Conservation (phyloP, 2,797 vertebrate genomes). For the Menidia menidia region DNA sequence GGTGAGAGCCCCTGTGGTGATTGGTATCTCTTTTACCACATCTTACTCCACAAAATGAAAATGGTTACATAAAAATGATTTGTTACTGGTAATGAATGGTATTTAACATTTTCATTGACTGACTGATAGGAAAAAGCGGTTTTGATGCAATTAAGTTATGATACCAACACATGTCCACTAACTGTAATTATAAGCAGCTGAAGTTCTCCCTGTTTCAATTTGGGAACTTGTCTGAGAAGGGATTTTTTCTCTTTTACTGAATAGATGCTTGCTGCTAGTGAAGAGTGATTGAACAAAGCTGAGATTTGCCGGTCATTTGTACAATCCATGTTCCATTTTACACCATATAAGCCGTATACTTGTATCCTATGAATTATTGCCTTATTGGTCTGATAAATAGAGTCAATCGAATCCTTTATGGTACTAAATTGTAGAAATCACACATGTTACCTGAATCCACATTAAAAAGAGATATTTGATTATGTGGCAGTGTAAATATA, state of each 20-base stretch:
- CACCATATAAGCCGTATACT: background rate
- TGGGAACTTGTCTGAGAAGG: background rate
- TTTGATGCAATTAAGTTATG: background rate
- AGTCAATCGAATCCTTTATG: background rate
- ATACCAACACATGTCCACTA: background rate
- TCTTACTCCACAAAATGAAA: background rate
- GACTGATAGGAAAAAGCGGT: background rate
- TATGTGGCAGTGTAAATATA: background rate
- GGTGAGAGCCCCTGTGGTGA: background rate
- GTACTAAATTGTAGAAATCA: background rate
- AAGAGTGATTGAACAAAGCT: no score
- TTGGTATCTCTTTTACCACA: background rate
- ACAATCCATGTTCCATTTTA: no score
- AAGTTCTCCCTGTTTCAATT: no score
- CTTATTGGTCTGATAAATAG: background rate
- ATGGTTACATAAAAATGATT: background rate
- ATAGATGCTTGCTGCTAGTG: no score
- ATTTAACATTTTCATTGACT: background rate
- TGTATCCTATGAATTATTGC: constrained; percentile 12
- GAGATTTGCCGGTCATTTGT: no score
- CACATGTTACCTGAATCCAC: background rate
- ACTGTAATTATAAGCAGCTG: background rate
- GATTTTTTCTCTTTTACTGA: no score
- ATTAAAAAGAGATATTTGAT: background rate
- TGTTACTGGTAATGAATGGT: background rate